A percentile compares a stretch with the other conserved stretches of the same genome.
phyloP scores from a whole-genome alignment of 2,797 vertebrate genomes.

The Forpus xanthops region DNA sequence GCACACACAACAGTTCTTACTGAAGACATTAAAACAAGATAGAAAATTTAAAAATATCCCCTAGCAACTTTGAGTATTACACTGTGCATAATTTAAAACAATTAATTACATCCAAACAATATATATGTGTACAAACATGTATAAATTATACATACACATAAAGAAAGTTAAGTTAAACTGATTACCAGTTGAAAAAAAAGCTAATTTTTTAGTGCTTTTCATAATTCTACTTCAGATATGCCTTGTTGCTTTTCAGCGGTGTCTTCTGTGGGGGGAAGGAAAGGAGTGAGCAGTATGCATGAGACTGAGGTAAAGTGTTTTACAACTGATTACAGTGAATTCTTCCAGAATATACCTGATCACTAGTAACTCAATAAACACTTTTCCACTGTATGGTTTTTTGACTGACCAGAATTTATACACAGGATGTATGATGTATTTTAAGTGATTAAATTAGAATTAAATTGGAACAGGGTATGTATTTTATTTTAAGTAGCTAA shows the following conservation, averaged over 20 bases:
- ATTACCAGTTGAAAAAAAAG: not conserved
- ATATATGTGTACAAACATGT: not conserved
- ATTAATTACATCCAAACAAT: not conserved
- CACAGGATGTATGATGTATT: fast-evolving
- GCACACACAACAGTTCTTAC: not conserved
- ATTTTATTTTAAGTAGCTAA: not conserved
- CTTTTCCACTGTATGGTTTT: not conserved
- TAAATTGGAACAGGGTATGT: fast-evolving
- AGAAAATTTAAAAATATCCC: not conserved
- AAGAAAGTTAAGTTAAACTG: not conserved
- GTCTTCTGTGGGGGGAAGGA: not conserved
- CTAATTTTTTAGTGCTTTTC: not conserved
- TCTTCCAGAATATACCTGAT: not conserved
- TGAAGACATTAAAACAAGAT: not conserved
- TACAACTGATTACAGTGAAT: not conserved
- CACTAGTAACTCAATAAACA: not conserved
- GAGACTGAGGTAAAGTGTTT: not conserved
- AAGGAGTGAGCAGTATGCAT: not conserved
- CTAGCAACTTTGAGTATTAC: not conserved
- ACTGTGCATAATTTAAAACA: not conserved
- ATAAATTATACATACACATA: not conserved
- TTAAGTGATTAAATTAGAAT: not conserved
- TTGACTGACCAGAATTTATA: not conserved
- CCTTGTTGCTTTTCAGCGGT: not conserved
- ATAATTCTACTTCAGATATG: not conserved